Base-by-base conservation (phyloP, 2,888 invertebrate species). In the Athalia circularis region DNA sequence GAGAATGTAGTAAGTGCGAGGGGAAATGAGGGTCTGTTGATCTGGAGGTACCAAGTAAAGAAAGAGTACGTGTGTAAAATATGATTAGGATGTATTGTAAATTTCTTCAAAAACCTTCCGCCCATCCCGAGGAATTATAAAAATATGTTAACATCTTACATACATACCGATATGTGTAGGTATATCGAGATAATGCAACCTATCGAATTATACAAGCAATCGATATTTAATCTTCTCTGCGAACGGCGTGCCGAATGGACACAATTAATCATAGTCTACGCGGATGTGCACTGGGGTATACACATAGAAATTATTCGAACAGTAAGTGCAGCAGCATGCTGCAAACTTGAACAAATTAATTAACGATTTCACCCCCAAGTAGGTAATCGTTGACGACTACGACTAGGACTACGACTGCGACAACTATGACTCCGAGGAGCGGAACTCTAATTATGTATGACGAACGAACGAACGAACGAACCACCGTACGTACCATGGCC, bases 191-290 rank as follows among this genome's bases (percentile, higher is more conserved):
- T 59, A 72, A 59, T 59, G 29, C 29, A 29, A 29, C 29, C 29
- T 29, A 29, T 29, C 29, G 47, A 72, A 72, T 72, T 59, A 59
- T 47, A 59, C 52, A 15, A 57, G 45, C 13, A 72, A 47, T 72
- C 57, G 47, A 72, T 47, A 59, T 11, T 59, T 47, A 72, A 72
- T 72, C 72, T 72, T 72, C 57, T 47, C 45, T 72, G 72, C 6
- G 5, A 72, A 72, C 59, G 45, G 45, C 9, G 57, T 57, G 59
- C 72, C 8, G 72, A 72, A 72, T 72, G 57, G 72, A 72, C 57
- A 59, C 45, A 45, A 43, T 72, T 72, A 59, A 72, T 72, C 72
- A 72, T 47, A 15, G 57, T 59, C 59, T 47, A 13, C 62, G 72
- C 29, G 29, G 29, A 29, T 29, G 47, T 72, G 72, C 72, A 72